Conservation (phyloP, 2,888 invertebrate species). For the Drosophila rellima region DNA sequence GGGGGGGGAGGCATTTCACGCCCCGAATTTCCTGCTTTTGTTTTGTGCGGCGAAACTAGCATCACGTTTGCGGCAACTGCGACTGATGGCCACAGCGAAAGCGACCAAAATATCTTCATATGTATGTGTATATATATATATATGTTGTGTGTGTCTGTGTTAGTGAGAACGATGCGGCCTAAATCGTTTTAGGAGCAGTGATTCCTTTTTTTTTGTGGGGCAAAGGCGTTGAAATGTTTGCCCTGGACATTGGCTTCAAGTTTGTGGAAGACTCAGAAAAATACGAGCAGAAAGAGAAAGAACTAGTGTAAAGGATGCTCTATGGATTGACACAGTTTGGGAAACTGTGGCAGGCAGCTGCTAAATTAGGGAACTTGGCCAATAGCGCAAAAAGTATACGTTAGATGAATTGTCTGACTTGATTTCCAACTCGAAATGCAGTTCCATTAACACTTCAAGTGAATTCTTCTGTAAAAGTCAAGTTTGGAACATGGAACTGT, state of each 20-base stretch:
- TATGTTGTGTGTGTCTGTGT: slow-evolving; percentile 28
- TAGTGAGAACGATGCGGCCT: slow-evolving; percentile 43
- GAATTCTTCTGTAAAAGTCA: not conserved
- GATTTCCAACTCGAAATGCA: slow-evolving; percentile 4
- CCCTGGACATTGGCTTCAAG: slow-evolving; percentile 50
- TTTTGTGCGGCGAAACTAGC: slow-evolving; percentile 57
- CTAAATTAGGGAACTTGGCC: slow-evolving; percentile 17
- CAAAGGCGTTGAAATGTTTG: slow-evolving; percentile 49
- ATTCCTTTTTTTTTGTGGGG: slow-evolving; percentile 31
- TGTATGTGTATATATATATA: slow-evolving; percentile 34
- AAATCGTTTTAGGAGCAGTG: slow-evolving; percentile 64
- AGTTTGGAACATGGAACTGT: not conserved
- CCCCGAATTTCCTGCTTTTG: slow-evolving; percentile 46
- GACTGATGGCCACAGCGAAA: slow-evolving; percentile 47
- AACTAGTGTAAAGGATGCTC: slow-evolving; percentile 44
- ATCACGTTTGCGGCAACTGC: slow-evolving; percentile 63
- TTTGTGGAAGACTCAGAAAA: slow-evolving; percentile 4
- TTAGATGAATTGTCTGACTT: slow-evolving; percentile 3
- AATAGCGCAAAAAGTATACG: not conserved
- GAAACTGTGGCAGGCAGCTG: slow-evolving; percentile 10
- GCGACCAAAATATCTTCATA: slow-evolving; percentile 27
- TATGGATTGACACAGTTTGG: slow-evolving; percentile 53
- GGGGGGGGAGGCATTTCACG: slow-evolving; percentile 11
- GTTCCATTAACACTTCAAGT: not conserved
- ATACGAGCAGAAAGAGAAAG: slow-evolving; percentile 1